These are phyloP conservation scores for Anoplolepis gracilipes DNA, from an alignment of 1,140 invertebrate species.

Conservation along the genomic window DNA sequence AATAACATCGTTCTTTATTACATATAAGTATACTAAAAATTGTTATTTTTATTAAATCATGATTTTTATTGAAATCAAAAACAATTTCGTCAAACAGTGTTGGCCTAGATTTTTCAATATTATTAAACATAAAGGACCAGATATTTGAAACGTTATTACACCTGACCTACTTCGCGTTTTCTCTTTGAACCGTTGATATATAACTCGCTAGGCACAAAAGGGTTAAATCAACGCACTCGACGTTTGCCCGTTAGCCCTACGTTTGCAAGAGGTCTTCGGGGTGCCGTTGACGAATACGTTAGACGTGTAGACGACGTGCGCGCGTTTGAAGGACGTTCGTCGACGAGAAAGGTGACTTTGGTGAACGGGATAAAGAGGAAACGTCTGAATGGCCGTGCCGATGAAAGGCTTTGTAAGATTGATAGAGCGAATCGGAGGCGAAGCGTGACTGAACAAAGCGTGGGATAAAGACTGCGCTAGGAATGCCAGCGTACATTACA, in stretches of 20 bases:
- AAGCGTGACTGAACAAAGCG: slow-evolving; percentile 60
- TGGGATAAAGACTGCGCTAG: slow-evolving; percentile 40
- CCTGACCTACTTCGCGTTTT: background rate
- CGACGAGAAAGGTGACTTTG: slow-evolving; percentile 38
- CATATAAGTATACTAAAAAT: background rate
- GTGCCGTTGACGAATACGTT: slow-evolving; percentile 43
- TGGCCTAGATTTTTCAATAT: background rate
- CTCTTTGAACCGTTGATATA: slow-evolving; percentile 21
- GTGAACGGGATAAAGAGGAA: slow-evolving; percentile 50
- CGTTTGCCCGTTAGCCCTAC: background rate
- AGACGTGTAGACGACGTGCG: slow-evolving; percentile 35
- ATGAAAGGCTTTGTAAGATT: slow-evolving; percentile 69
- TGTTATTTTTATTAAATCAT: background rate
- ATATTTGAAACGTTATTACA: slow-evolving; percentile 21
- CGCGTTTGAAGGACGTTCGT: slow-evolving; percentile 44
- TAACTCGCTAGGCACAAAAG: slow-evolving; percentile 10
- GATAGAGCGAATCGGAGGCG: slow-evolving; percentile 64
- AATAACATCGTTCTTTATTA: background rate
- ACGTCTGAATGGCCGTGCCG: slow-evolving; percentile 54
- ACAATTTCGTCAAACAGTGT: background rate
- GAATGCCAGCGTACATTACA: slow-evolving; percentile 38
- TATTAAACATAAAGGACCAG: background rate
- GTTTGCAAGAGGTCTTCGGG: background rate
- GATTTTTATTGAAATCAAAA: slow-evolving; percentile 19
- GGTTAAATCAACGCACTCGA: slow-evolving; percentile 34